Evolutionary conservation across 2,888 invertebrate species (phyloP), one percentile per base, ranked within the genome.

Genomic region (Ophion obscuratus): DNA sequence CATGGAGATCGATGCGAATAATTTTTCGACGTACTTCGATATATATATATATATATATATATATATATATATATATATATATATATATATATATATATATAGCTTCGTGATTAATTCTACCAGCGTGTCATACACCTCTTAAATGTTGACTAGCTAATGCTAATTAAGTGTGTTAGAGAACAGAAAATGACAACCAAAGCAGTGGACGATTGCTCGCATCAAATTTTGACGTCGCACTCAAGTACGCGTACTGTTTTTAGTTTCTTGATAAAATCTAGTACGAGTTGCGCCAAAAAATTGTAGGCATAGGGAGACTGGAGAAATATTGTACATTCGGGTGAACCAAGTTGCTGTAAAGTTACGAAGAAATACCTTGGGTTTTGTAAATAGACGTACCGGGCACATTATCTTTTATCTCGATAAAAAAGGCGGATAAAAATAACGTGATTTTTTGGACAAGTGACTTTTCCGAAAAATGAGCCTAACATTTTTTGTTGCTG

Each of bases 121-220:
- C 27, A 79, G 79, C 57, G 66, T 81, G 17, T 81, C 76, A 81
- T 57, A 85, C 78, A 81, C 66, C 73, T 83, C 81, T 84, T 81
- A 86, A 79, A 87, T 80, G 88, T 89, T 92, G 92, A 92, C 92
- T 92, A 92, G 92, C 92, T 92, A 92, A 92, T 89, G 89, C 88
- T 91, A 92, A 92, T 87, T 88, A 90, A 89, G 85, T 90, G 87
- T 61, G 6, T 53, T 57, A 62, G 57, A 64, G n/a, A 44, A 70
- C 27, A 61, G n/a, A 53, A 61, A 62, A 24, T 62, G 40, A 81
- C 74, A 77, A 86, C 64, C 74, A 74, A 81, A 86, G 81, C 81
- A 80, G 77, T 74, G 73, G 81, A 57, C 67, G 67, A 83, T 85
- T 66, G 74, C 62, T 68, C 73, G 40, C 70, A 59, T 82, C 9